Evolutionary conservation across 1,140 invertebrate species (phyloP).

Genomic region (Drosophila watanabei): DNA sequence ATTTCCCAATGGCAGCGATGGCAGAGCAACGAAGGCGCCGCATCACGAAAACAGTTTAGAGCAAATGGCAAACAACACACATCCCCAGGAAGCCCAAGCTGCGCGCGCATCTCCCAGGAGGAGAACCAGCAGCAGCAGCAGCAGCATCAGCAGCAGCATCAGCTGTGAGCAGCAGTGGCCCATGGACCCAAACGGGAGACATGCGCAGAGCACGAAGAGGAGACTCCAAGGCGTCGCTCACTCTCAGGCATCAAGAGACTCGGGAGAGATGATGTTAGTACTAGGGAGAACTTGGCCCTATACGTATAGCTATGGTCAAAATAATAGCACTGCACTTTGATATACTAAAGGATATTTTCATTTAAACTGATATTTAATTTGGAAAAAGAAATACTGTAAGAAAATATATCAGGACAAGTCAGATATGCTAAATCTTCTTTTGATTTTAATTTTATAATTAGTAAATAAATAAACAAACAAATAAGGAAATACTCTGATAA

Average conservation of each 20-base stretch:
- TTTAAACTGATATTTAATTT: neutral
- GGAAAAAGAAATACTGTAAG: neutral
- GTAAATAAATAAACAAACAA: neutral
- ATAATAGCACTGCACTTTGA: constrained; percentile 16
- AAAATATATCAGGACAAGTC: too few species aligned
- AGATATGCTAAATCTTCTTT: neutral
- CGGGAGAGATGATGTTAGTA: constrained; percentile 3
- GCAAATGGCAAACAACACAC: constrained; percentile 57
- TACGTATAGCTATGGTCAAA: constrained; percentile 20
- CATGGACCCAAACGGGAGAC: constrained; percentile 9
- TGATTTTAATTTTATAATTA: neutral
- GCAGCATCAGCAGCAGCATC: constrained; percentile 34
- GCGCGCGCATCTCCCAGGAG: constrained; percentile 60
- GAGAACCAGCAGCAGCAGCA: neutral
- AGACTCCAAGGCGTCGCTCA: constrained; percentile 26
- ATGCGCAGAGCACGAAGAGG: constrained; percentile 41
- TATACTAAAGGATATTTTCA: neutral
- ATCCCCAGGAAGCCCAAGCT: constrained; percentile 33
- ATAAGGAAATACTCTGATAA: neutral
- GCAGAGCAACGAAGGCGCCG: neutral
- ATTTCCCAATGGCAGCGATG: constrained; percentile 64
- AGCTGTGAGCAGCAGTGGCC: constrained; percentile 33
- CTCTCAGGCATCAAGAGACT: neutral
- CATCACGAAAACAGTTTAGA: constrained; percentile 32
- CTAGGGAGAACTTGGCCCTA: constrained; percentile 13